Base-by-base conservation (phyloP, 2,113 vertebrate genomes). In the Nothobranchius kuhntae region DNA sequence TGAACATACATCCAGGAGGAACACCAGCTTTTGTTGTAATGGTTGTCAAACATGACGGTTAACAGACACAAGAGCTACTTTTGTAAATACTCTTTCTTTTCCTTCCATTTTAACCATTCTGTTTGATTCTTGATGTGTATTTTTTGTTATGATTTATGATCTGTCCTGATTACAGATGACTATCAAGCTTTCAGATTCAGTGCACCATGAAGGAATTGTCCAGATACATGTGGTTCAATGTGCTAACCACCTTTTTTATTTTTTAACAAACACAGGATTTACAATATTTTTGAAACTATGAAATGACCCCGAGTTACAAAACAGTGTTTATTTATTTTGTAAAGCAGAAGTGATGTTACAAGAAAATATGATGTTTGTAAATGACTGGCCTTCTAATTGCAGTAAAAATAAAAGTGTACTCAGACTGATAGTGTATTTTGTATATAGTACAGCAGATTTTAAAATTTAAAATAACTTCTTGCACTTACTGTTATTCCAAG, bases 151-250 rank as follows among this genome's bases (percentile, higher is more conserved):
- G 71, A 77, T 85, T 70, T 61, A 40, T 81, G 72, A 76, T 68
- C 71, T 86, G 82, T 87, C 76, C 82, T 76, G 72, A 87, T 75
- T 75, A 86, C 85, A 87, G 67, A 73, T 65, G 77, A 84, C 71
- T 78, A 76, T 71, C 84, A 82, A 48, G 63, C 81, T 88, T 73
- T 88, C 83, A 78, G 60, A 85, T 83, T 79, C 84, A 86, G 68
- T 83, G 78, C 85, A 88, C 82, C 92, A 91, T 93, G 92, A 93
- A 93, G 92, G 89, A 93, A 81, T 81, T 77, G 77, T 86, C 85
- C 62, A 83, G 61, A 86, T 64, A 86, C 77, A 75, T 78, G 56
- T 80, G 85, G 85, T 80, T 86, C 84, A 82, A 87, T 85, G 73
- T 88, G 68, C 86, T 86, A 90, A 85, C 85, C 89, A 90, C 89